These are phyloP conservation scores for Tapera naevia DNA, from an alignment of 2,797 vertebrate genomes.

Conservation along the genomic window DNA sequence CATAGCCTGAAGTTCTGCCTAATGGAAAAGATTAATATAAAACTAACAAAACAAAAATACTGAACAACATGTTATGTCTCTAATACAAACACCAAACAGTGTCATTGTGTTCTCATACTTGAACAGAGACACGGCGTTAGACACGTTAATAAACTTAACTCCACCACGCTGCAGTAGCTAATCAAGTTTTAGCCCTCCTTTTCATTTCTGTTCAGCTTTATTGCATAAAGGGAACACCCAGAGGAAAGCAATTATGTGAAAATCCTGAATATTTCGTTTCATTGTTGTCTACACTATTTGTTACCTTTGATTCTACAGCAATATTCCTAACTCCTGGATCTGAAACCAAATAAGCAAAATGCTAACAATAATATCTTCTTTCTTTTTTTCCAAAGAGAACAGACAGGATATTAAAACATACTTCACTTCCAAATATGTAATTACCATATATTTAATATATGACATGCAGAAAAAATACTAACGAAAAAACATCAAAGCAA, in stretches of 20 bases:
- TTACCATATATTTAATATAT: conserved; percentile 18
- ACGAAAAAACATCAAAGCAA: conserved; percentile 24
- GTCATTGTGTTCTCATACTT: not conserved
- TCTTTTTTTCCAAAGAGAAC: not conserved
- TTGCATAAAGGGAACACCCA: not conserved
- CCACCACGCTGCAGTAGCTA: not conserved
- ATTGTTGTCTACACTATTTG: not conserved
- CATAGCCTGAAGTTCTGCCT: not conserved
- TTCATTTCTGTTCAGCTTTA: conserved; percentile 1
- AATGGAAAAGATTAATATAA: not conserved
- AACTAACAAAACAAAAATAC: not conserved
- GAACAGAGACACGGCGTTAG: not conserved
- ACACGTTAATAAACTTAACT: not conserved
- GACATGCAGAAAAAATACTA: not conserved
- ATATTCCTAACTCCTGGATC: not conserved
- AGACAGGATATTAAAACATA: conserved; percentile 60
- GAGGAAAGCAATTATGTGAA: not conserved
- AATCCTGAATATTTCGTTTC: not conserved
- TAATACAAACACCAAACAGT: not conserved
- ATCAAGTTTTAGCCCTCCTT: not conserved
- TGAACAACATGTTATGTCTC: not conserved
- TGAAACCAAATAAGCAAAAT: conserved; percentile 21
- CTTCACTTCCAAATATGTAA: not conserved
- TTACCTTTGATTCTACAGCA: conserved; percentile 13
- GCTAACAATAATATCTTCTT: not conserved